Evolutionary conservation across 1,140 invertebrate genomes (phyloP), one percentile per base, ranked within the genome.

Genomic region (Danaus melanippus): DNA sequence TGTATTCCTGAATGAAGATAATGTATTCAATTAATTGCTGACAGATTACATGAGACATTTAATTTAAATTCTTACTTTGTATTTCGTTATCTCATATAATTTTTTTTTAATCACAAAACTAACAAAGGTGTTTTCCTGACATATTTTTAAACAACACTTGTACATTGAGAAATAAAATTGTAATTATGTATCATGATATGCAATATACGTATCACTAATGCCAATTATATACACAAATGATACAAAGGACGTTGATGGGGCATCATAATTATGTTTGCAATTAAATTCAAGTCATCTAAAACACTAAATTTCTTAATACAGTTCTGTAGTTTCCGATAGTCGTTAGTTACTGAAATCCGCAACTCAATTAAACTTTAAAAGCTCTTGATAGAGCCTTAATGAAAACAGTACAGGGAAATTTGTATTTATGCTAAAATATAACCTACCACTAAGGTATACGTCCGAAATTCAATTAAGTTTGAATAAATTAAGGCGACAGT

Each of bases 331-430:
- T 78, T 65, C 66, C 66, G 63, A 77, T 76, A 77, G 66, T 74
- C 55, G 71, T 74, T 74, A 74, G 67, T 71, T 68, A 67, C 69
- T 67, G 61, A 76, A 76, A 77, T 76, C 74, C 75, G 71, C 75
- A 81, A 81, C 76, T 81, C 78, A 79, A 81, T 81, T 81, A 76
- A 81, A 81, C 78, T 81, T 79, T 79, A 77, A 76, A 76, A 64
- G 71, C 64, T 70, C 74, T 76, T 72, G 69, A 74, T 71, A 67
- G 66, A 66, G 60, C 69, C 66, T 74, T 73, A 74, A 69, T 74
- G 67, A 71, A 74, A 69, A 66, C 64, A 63, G 60, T 58, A 52
- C 21, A 32, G 21, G 21, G 21, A 32, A 32, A 32, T 32, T 32
- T 32, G 21, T 32, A 32, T 32, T 32, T 32, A 32, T 32, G 44